phyloP scores from a whole-genome alignment of 1,140 invertebrate species.

The Proctacanthus coquilletti region DNA sequence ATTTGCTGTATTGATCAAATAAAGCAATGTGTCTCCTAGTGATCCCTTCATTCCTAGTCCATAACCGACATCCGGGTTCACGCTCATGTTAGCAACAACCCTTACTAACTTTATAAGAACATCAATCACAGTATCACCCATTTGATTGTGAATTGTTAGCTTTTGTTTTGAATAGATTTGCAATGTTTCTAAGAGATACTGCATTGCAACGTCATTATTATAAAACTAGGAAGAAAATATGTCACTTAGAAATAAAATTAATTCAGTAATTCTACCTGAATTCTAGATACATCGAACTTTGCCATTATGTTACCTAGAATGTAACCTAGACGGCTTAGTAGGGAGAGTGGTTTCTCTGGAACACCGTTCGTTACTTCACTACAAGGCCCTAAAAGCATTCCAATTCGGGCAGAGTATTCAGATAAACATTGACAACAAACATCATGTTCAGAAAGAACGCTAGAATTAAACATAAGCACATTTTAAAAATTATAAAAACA shows the following conservation, averaged over 20 bases:
- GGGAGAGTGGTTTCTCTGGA: constrained; percentile 34
- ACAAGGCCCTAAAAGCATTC: constrained; percentile 32
- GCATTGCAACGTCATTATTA: constrained; percentile 29
- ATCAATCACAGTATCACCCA: constrained; percentile 27
- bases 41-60: constrained; percentile 28
- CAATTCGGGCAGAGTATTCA: constrained; percentile 25
- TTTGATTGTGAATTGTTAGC: constrained; percentile 9
- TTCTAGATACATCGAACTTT: constrained; percentile 44
- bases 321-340: constrained; percentile 53
- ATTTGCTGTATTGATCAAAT: constrained; percentile 12
- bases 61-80: constrained; percentile 49
- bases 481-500: too few species aligned
- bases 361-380: constrained; percentile 13
- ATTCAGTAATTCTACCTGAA: constrained; percentile 31
- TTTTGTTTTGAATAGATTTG: constrained; percentile 16
- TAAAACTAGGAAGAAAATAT: constrained; percentile 17
- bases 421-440: constrained; percentile 53
- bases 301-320: constrained; percentile 64
- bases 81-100: constrained; percentile 56
- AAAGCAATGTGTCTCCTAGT: constrained; percentile 23
- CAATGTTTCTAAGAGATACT: constrained; percentile 24
- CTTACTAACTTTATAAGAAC: constrained; percentile 38
- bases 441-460: constrained; percentile 56
- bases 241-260: neutral
- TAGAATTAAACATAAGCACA: too few species aligned